Evolutionary conservation across 2,888 invertebrate genomes (phyloP).

Genomic region (Corythucha ciliata): DNA sequence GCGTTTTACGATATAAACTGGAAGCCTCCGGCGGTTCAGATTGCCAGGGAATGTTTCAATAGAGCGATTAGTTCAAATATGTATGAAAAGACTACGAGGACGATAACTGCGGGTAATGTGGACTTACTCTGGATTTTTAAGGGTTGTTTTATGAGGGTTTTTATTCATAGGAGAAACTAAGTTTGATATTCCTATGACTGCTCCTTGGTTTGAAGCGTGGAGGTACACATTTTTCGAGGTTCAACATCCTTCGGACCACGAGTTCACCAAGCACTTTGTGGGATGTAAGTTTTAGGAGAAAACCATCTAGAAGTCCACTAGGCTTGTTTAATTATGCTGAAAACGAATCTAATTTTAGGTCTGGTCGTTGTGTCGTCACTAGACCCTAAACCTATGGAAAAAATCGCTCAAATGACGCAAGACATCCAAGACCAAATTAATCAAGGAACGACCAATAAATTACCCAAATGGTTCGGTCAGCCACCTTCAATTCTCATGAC

Average conservation of each 20-base stretch:
- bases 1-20: slow-evolving; percentile 72
- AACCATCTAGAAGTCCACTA: neutral
- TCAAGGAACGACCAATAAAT: slow-evolving; percentile 33
- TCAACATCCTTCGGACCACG: slow-evolving; percentile 87
- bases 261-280: slow-evolving; percentile 83
- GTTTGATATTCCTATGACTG: slow-evolving; percentile 62
- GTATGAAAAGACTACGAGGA: slow-evolving; percentile 47
- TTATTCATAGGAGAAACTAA: slow-evolving; percentile 43
- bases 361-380: slow-evolving; percentile 49
- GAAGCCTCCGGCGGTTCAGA: slow-evolving; percentile 68
- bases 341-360: slow-evolving; percentile 37
- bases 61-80: slow-evolving; percentile 62
- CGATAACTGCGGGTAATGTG: neutral
- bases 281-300: slow-evolving; percentile 63
- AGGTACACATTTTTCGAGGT: slow-evolving; percentile 81
- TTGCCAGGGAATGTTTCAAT: slow-evolving; percentile 75
- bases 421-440: slow-evolving; percentile 15
- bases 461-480: slow-evolving; percentile 51
- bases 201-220: slow-evolving; percentile 95
- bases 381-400: slow-evolving; percentile 58
- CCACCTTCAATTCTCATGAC: slow-evolving; percentile 24
- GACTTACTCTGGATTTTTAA: neutral
- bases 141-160: neutral
- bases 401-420: slow-evolving; percentile 49
- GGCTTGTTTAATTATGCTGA: neutral